Evolutionary conservation across 2,888 invertebrate genomes (phyloP), one percentile per base, ranked within the genome.

Genomic region (Hyalella azteca): DNA sequence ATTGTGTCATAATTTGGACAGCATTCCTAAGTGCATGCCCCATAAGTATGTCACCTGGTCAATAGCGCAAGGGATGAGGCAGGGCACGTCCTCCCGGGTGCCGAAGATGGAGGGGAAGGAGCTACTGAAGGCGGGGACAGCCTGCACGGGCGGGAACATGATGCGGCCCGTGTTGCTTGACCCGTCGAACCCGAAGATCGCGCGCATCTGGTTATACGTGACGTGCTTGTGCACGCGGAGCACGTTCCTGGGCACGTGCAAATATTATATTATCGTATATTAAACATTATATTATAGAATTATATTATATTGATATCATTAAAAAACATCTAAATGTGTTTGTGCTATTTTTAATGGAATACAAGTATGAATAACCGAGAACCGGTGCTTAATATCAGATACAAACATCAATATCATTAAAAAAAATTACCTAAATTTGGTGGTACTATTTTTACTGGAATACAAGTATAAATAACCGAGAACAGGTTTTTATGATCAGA

Each of bases 111-210:
- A 92, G 0, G 98, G 98, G 88, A 97, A 96, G 13, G 94, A 93
- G 1, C 93, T 93, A 0, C 95, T 94, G 85, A 98, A 91, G 0
- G 95, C 94, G 0, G 99, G 98, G 0, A 97, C 95, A 0, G 98
- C 98, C 89, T 99, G 97, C 48, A 96, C 93, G 0, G 97, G 94
- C 0, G 99, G 99, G 89, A 99, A 99, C 19, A 93, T 92, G 80
- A 98, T 96, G 91, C 99, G 99, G 77, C 97, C 99, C 86, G 99
- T 96, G 81, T 93, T 93, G 89, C 97, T 96, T 83, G 96, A 96
- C 86, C 98, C 98, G 0, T 93, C 94, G 87, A 99, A 98, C 0
- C 99, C 99, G 88, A 99, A 99, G 85, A 99, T 98, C 4, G 96
- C 96, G 88, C 96, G 96, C 1, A 96, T 97, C 89, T 99, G 98